A percentile compares a stretch with the other conserved stretches of the same genome.
Evolutionary conservation across 2,113 vertebrate genomes (phyloP).

Genomic region (Dipodomys merriami): DNA sequence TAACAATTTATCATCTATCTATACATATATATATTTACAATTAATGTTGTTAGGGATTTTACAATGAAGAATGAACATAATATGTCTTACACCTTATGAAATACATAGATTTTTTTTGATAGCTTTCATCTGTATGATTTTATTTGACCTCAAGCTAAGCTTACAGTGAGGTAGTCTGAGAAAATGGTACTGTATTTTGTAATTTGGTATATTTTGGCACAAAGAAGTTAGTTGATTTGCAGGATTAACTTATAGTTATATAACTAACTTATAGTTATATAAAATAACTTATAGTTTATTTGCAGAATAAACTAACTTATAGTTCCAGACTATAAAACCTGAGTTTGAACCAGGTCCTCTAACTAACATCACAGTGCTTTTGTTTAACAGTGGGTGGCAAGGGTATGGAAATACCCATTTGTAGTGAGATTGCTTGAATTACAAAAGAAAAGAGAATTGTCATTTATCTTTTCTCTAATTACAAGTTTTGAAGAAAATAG

Average conservation of each 20-base stretch:
- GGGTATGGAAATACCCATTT: not conserved
- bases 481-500: slow-evolving; percentile 69
- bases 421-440: not conserved
- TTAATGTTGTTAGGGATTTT: not conserved
- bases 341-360: not conserved
- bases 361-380: not conserved
- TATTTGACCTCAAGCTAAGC: not conserved
- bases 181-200: not conserved
- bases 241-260: no score
- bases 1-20: not conserved
- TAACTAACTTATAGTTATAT: no score
- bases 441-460: slow-evolving; percentile 39
- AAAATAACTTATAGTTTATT: no score
- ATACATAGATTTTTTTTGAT: not conserved
- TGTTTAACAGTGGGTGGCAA: not conserved
- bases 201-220: not conserved
- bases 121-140: not conserved
- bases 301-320: no score
- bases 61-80: slow-evolving; percentile 7
- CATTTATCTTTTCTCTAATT: slow-evolving; percentile 55
- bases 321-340: not conserved
- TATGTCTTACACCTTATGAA: not conserved
- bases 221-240: not conserved
- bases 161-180: not conserved
- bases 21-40: not conserved